Conservation (phyloP, 2,113 vertebrate species). For the Odontophorus gujanensis region DNA sequence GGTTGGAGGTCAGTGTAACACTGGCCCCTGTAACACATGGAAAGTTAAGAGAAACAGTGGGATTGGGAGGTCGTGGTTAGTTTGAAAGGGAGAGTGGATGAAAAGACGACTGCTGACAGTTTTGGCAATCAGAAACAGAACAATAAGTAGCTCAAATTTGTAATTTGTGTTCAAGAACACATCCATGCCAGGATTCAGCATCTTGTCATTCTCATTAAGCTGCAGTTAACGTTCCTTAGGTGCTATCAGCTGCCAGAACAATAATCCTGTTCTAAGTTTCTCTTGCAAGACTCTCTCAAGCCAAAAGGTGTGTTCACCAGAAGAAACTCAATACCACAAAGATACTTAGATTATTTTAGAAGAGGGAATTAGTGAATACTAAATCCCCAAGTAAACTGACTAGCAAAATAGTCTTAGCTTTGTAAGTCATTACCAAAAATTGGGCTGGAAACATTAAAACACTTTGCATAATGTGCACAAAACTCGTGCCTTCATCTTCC, state of each 20-base stretch:
- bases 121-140: not conserved
- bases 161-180: constrained; percentile 1
- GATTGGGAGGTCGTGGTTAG: not conserved
- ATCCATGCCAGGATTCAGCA: not conserved
- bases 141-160: constrained; percentile 11
- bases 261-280: not conserved
- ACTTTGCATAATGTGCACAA: not conserved
- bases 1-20: not conserved
- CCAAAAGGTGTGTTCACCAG: constrained; percentile 24
- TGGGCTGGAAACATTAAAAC: constrained; percentile 1
- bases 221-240: not conserved
- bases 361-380: not conserved
- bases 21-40: not conserved
- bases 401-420: not conserved
- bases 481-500: constrained; percentile 12
- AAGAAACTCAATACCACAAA: constrained; percentile 7
- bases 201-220: not conserved
- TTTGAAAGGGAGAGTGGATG: constrained; percentile 23
- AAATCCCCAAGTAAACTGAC: constrained; percentile 4
- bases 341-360: not conserved
- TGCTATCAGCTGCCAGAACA: not conserved
- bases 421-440: constrained; percentile 33
- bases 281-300: not conserved
- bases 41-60: not conserved
- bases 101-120: not conserved